Evolutionary conservation across 2,113 vertebrate species (phyloP).

Genomic region (Cochlearius cochlearius): DNA sequence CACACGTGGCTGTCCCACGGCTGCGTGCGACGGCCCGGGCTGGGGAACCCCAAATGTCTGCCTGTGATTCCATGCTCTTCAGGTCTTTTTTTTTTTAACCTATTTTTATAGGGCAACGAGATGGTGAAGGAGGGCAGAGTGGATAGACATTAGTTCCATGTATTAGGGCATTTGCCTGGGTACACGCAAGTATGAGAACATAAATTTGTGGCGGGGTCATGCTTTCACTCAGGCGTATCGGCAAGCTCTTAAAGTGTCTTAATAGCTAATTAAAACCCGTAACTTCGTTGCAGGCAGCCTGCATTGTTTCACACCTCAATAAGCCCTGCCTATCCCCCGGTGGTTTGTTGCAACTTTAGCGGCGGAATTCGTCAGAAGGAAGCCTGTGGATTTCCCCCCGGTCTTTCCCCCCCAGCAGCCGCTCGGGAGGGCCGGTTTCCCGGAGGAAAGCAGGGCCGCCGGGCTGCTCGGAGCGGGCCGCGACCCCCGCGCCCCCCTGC

Average conservation of each 20-base stretch:
- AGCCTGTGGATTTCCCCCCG: rapidly evolving
- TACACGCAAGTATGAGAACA: rapidly evolving
- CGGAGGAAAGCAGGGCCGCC: too few species aligned
- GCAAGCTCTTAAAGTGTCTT: rapidly evolving
- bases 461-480: background rate
- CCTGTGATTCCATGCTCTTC: background rate
- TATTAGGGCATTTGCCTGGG: rapidly evolving
- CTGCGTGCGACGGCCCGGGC: background rate
- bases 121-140: background rate
- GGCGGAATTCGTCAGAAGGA: rapidly evolving
- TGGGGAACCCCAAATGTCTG: background rate
- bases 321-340: rapidly evolving
- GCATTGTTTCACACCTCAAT: background rate
- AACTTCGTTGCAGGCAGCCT: too few species aligned
- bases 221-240: rapidly evolving
- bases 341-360: background rate
- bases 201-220: rapidly evolving
- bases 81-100: background rate
- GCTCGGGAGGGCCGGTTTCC: too few species aligned
- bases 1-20: rapidly evolving
- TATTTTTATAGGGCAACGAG: background rate
- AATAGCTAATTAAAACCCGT: background rate
- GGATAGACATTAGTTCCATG: rapidly evolving
- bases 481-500: background rate
- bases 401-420: too few species aligned